phyloP scores from a whole-genome alignment of 2,113 vertebrate genomes.

The Loxodonta africana region DNA sequence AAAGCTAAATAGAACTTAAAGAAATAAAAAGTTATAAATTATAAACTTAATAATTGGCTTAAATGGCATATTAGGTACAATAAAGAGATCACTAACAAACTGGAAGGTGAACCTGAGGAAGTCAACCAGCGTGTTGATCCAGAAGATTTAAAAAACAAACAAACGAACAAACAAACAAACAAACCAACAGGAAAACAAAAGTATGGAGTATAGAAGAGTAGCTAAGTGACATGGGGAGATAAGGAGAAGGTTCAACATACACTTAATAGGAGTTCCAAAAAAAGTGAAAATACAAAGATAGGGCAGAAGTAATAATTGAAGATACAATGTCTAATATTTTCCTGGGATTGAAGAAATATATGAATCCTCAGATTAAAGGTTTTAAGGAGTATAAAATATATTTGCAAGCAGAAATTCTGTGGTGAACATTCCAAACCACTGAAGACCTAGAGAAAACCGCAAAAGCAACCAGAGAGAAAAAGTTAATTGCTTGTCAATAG shows the following conservation, averaged over 20 bases:
- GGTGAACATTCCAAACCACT: background rate
- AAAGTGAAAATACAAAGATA: background rate
- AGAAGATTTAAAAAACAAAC: background rate
- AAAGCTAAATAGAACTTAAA: slow-evolving; percentile 16
- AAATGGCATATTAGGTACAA: background rate
- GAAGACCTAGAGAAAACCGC: background rate
- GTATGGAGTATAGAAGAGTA: background rate
- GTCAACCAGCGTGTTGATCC: background rate
- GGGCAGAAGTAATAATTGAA: background rate
- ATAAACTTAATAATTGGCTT: background rate
- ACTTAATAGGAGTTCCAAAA: background rate
- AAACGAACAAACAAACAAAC: too few relatives aligned
- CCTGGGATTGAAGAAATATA: background rate
- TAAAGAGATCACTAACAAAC: background rate
- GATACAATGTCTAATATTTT: background rate
- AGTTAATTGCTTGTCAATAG: background rate
- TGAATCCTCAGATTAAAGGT: background rate
- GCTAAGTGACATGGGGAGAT: background rate
- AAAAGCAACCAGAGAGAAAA: background rate
- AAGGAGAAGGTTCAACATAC: background rate
- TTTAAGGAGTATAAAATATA: slow-evolving; percentile 4
- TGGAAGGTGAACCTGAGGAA: background rate
- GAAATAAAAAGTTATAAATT: background rate
- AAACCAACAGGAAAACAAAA: background rate
- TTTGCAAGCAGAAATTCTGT: background rate